A percentile compares a stretch with the other conserved stretches of the same genome.
Evolutionary conservation across 1,140 invertebrate genomes (phyloP).

Genomic region (Leucophenga varia): DNA sequence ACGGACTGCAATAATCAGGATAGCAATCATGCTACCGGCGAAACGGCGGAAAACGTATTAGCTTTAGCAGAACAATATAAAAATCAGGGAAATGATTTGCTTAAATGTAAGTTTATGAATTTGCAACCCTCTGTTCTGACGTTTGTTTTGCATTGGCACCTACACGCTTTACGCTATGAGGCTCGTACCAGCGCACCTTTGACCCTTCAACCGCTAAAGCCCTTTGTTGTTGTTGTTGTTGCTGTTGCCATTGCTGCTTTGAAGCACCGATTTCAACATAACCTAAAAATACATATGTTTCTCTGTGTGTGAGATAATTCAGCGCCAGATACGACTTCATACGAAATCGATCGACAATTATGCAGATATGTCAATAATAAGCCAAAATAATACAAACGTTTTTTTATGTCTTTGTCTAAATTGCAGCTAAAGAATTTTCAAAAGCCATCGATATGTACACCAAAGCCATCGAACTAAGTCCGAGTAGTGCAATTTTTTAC

Average conservation of each 20-base stretch:
- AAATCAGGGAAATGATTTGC: slow-evolving; percentile 80
- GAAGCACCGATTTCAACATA: background rate
- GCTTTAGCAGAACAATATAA: slow-evolving; percentile 73
- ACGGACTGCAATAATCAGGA: slow-evolving; percentile 11
- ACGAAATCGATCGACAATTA: no score
- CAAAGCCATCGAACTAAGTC: slow-evolving; percentile 86
- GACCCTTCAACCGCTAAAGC: slow-evolving; percentile 9
- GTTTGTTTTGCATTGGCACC: background rate
- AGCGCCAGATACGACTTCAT: no score
- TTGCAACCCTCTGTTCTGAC: background rate
- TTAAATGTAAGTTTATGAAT: slow-evolving; percentile 72
- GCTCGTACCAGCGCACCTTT: background rate
- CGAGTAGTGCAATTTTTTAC: slow-evolving; percentile 81
- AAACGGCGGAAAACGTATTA: slow-evolving; percentile 28
- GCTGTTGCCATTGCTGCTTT: background rate
- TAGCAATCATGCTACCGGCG: slow-evolving; percentile 15
- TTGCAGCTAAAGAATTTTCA: slow-evolving; percentile 83
- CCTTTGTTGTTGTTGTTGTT: slow-evolving; percentile 3
- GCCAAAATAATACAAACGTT: no score
- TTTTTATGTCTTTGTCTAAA: no score
- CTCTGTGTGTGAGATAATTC: no score
- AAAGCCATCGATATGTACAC: slow-evolving; percentile 88
- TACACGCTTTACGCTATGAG: background rate
- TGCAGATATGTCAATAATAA: no score
- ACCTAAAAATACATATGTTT: no score